phyloP scores from a whole-genome alignment of 1,140 invertebrate genomes.

The Himalopsyche phryganea region DNA sequence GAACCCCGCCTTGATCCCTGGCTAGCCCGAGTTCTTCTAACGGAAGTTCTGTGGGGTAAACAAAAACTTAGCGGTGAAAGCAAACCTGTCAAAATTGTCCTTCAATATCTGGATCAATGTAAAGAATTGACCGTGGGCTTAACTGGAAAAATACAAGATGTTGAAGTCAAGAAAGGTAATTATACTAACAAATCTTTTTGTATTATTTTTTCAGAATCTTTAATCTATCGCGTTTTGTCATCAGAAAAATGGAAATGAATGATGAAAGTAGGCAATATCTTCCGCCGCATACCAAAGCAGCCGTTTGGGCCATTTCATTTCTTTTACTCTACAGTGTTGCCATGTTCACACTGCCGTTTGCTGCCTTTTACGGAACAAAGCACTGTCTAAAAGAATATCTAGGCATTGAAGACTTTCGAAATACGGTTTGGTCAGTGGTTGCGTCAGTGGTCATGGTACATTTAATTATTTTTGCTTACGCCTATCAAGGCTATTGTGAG shows the following conservation, averaged over 20 bases:
- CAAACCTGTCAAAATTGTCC: conserved; percentile 67
- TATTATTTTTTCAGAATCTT: conserved; percentile 44
- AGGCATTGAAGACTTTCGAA: conserved; percentile 56
- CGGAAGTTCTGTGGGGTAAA: conserved; percentile 81
- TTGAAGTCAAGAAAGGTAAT: conserved; percentile 42
- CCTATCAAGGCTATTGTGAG: conserved; percentile 74
- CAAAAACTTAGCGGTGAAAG: conserved; percentile 61
- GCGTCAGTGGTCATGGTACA: conserved; percentile 74
- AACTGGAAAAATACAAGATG: conserved; percentile 31
- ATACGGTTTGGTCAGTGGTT: conserved; percentile 70
- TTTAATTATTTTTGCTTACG: conserved; percentile 72
- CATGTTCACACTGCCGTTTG: conserved; percentile 81
- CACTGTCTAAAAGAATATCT: conserved; percentile 61
- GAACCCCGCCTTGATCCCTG: conserved; percentile 66
- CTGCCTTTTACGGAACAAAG: conserved; percentile 66
- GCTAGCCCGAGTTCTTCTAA: conserved; percentile 71
- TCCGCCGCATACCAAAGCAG: conserved; percentile 47
- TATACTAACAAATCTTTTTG: conserved; percentile 25
- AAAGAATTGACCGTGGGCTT: conserved; percentile 38
- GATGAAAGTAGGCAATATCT: conserved; percentile 42
- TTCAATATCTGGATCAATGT: conserved; percentile 60
- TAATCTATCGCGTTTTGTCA: conserved; percentile 27
- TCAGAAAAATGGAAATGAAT: conserved; percentile 41
- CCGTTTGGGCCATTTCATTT: conserved; percentile 55
- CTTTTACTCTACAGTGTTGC: conserved; percentile 73